phyloP scores from a whole-genome alignment of 2,797 vertebrate genomes.

The Simalia tracyae region DNA sequence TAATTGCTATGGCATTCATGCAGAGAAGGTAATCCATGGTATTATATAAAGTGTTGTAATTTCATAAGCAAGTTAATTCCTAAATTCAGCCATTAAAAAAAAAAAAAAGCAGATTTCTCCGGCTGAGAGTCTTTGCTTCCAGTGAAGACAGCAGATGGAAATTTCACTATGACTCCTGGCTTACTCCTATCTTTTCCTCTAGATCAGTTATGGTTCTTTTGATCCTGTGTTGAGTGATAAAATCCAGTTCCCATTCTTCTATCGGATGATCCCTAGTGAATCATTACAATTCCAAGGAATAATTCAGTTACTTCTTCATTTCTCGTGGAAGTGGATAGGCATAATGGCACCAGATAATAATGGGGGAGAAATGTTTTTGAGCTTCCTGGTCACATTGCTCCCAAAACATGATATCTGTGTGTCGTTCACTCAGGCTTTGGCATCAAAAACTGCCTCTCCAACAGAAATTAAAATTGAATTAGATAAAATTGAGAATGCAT shows the following conservation, averaged over 20 bases:
- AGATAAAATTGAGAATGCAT: neutral
- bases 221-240: neutral
- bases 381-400: neutral
- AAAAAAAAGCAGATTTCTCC: too few relatives aligned
- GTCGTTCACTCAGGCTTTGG: neutral
- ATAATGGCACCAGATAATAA: neutral
- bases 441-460: neutral
- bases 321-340: constrained; percentile 2
- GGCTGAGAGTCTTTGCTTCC: neutral
- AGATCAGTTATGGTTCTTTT: constrained; percentile 22
- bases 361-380: neutral
- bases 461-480: neutral
- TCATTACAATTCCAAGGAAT: neutral
- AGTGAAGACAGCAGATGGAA: neutral
- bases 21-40: too few relatives aligned
- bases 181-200: neutral
- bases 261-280: neutral
- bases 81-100: too few relatives aligned
- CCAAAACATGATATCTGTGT: neutral
- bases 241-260: constrained; percentile 1
- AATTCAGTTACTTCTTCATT: constrained; percentile 2
- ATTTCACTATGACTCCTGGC: neutral
- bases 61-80: neutral
- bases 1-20: too few relatives aligned
- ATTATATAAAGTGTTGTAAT: neutral